Conservation (phyloP, 1,140 invertebrate species). For the Magallana ariakensis region DNA sequence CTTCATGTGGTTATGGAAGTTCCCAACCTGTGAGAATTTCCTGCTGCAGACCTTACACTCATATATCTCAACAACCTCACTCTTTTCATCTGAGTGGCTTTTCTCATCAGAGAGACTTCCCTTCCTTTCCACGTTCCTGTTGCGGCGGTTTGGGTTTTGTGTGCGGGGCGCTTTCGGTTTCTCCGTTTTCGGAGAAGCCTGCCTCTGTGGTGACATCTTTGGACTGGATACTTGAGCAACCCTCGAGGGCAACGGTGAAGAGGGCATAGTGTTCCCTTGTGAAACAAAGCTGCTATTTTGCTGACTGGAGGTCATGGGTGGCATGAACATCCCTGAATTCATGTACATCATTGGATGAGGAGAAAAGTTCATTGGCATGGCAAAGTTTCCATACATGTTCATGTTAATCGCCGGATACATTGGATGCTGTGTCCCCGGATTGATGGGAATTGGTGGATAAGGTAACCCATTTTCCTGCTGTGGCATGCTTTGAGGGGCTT, state of each 20-base stretch:
- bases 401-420: slow-evolving; percentile 34
- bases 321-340: slow-evolving; percentile 49
- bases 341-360: slow-evolving; percentile 48
- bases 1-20: slow-evolving; percentile 62
- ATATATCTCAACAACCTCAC: slow-evolving; percentile 53
- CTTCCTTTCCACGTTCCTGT: not conserved
- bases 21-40: slow-evolving; percentile 57
- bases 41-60: slow-evolving; percentile 57
- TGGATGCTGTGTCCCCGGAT: not conserved
- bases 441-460: not conserved
- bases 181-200: slow-evolving; percentile 10
- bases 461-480: not conserved
- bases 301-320: slow-evolving; percentile 8
- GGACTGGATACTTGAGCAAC: slow-evolving; percentile 27
- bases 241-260: slow-evolving; percentile 6
- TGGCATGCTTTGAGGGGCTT: not conserved
- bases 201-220: not conserved
- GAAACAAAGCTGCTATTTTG: not conserved
- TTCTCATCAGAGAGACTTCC: not conserved
- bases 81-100: slow-evolving; percentile 38
- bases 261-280: not conserved
- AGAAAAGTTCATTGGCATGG: slow-evolving; percentile 47
- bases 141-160: slow-evolving; percentile 15
- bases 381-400: slow-evolving; percentile 53
- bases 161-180: slow-evolving; percentile 31